Evolutionary conservation across 2,888 invertebrate species (phyloP).

Genomic region (Ethmia dodecea): DNA sequence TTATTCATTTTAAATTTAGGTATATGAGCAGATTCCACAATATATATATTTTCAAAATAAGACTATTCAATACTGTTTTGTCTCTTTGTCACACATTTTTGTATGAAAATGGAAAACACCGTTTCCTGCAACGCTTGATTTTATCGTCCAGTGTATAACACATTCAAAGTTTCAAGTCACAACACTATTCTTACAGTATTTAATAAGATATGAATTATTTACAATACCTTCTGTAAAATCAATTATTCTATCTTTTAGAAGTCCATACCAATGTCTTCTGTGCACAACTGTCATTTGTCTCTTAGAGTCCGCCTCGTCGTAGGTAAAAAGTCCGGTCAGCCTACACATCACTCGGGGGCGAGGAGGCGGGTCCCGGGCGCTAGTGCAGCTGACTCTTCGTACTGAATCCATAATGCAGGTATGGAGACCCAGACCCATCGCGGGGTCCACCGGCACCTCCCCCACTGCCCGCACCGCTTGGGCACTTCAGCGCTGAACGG

Average conservation of each 20-base stretch:
- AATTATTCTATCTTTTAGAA: background rate
- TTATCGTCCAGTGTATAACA: too few species aligned
- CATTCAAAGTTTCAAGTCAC: slow-evolving; percentile 7
- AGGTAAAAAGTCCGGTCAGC: slow-evolving; percentile 15
- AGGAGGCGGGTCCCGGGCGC: slow-evolving; percentile 61
- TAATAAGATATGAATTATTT: slow-evolving; percentile 34
- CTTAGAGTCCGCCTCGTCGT: background rate
- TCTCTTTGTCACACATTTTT: too few species aligned
- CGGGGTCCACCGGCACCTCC: slow-evolving; percentile 47
- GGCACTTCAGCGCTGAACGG: slow-evolving; percentile 82
- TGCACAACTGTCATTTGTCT: background rate
- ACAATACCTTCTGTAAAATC: slow-evolving; percentile 18
- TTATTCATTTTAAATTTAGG: too few species aligned
- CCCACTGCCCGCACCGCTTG: slow-evolving; percentile 67
- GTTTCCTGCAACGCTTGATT: too few species aligned
- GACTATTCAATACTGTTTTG: too few species aligned
- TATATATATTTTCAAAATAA: too few species aligned
- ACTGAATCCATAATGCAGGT: slow-evolving; percentile 81
- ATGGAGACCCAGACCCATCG: slow-evolving; percentile 79
- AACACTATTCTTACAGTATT: slow-evolving; percentile 5
- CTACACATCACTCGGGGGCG: slow-evolving; percentile 69
- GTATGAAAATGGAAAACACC: too few species aligned
- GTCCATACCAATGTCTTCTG: background rate
- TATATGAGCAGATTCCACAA: too few species aligned
- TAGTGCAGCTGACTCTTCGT: slow-evolving; percentile 72